A percentile compares a stretch with the other conserved stretches of the same genome.
phyloP scores from a whole-genome alignment of 2,797 vertebrate species.

The Glyptemys insculpta region DNA sequence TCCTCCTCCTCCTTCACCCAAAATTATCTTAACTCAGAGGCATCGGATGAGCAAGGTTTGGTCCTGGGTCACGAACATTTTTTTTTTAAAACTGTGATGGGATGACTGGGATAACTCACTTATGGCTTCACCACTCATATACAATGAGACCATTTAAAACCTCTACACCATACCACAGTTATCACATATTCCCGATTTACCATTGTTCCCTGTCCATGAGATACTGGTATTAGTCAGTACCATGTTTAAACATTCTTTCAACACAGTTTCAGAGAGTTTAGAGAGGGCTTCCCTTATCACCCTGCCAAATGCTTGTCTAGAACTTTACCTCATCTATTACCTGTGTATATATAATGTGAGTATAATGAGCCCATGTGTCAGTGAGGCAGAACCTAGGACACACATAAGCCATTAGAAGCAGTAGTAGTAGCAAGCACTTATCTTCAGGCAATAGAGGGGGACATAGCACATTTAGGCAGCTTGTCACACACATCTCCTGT shows the following conservation, averaged over 20 bases:
- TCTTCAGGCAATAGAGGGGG: neutral
- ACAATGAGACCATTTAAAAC: neutral
- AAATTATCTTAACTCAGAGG: neutral
- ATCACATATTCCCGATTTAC: neutral
- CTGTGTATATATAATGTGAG: no score
- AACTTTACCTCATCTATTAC: neutral
- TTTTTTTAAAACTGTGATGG: neutral
- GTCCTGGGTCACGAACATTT: neutral
- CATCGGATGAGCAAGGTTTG: neutral
- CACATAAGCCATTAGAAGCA: neutral
- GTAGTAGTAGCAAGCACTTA: neutral
- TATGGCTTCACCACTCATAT: neutral
- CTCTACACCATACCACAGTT: neutral
- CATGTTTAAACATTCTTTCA: neutral
- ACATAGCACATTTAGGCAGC: neutral
- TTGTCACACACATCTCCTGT: neutral
- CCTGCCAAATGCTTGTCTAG: neutral
- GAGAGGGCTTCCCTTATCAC: neutral
- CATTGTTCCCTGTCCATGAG: neutral
- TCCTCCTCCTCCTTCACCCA: neutral
- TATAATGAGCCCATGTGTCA: neutral
- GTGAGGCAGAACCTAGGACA: neutral
- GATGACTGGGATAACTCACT: neutral
- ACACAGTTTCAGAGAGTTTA: neutral
- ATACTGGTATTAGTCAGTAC: neutral